Conservation (phyloP, 2,113 vertebrate genomes). For the Epinephelus fuscoguttatus region DNA sequence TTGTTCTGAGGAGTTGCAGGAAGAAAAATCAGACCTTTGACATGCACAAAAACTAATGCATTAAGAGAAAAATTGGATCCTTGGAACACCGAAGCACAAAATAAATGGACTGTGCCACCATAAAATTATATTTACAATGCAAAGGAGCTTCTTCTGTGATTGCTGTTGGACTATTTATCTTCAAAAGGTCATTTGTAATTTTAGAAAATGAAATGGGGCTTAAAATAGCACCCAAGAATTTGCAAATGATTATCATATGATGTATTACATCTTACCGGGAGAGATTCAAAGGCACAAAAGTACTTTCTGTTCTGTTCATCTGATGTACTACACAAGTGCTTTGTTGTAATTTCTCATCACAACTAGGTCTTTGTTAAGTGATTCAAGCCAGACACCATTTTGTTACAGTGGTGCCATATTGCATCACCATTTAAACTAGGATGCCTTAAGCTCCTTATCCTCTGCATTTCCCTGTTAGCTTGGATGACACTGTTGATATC, state of each 20-base stretch:
- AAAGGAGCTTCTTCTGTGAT: slow-evolving; percentile 14
- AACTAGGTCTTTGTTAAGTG: slow-evolving; percentile 34
- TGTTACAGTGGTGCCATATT: slow-evolving; percentile 8
- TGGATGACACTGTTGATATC: slow-evolving; percentile 33
- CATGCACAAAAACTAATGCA: slow-evolving; percentile 3
- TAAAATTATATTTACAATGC: slow-evolving; percentile 31
- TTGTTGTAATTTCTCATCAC: slow-evolving; percentile 34
- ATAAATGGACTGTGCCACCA: slow-evolving; percentile 16
- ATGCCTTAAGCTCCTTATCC: neutral
- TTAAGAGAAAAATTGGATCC: neutral
- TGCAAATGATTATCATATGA: slow-evolving; percentile 27
- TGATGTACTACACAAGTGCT: slow-evolving; percentile 7
- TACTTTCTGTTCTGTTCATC: slow-evolving; percentile 26
- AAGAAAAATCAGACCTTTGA: slow-evolving; percentile 7
- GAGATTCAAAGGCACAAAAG: slow-evolving; percentile 20
- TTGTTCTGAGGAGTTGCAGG: neutral
- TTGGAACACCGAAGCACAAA: slow-evolving; percentile 1
- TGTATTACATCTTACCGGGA: slow-evolving; percentile 27
- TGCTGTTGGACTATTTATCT: slow-evolving; percentile 24
- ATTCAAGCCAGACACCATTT: slow-evolving; percentile 15
- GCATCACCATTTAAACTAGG: slow-evolving; percentile 20
- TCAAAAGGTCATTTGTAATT: slow-evolving; percentile 48
- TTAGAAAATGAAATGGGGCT: slow-evolving; percentile 7
- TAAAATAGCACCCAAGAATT: slow-evolving; percentile 41
- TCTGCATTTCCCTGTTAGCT: slow-evolving; percentile 11